phyloP scores from a whole-genome alignment of 92 coral and sea anemone genomes.

The Phenganax marumi region DNA sequence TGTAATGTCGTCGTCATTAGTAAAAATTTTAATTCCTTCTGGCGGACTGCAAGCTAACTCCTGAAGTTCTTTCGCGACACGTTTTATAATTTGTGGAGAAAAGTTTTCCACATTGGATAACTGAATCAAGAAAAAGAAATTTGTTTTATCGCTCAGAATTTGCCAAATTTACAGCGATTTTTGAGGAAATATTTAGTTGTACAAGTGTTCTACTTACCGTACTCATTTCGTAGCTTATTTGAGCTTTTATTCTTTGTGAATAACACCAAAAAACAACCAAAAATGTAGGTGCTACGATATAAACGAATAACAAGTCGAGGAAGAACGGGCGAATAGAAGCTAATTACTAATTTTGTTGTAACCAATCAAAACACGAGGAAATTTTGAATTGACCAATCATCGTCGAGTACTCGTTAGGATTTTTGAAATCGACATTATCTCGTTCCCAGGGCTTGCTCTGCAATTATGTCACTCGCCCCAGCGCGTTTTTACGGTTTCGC shows the following conservation, averaged over 20 bases:
- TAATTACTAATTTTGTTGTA: constrained; percentile 27
- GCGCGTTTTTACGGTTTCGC: not conserved
- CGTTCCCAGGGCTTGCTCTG: not conserved
- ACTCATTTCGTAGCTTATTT: not conserved
- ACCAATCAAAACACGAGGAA: constrained; percentile 40
- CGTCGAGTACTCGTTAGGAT: not conserved
- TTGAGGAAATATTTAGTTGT: not conserved
- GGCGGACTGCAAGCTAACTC: constrained; percentile 86
- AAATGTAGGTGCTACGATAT: constrained; percentile 5
- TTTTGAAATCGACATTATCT: not conserved
- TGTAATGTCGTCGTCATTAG: constrained; percentile 91
- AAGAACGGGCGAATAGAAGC: constrained; percentile 21
- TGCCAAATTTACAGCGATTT: not conserved
- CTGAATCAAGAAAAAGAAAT: not conserved
- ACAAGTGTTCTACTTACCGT: not conserved
- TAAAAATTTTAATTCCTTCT: constrained; percentile 89
- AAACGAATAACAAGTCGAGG: constrained; percentile 18
- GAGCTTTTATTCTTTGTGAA: not conserved
- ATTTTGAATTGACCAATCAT: constrained; percentile 41
- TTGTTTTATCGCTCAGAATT: not conserved
- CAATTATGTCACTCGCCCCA: not conserved
- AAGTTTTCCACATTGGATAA: constrained; percentile 96
- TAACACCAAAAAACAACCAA: not conserved
- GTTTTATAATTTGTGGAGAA: constrained; percentile 97
- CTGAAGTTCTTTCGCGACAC: constrained; percentile 85